Conservation (phyloP, 2,113 vertebrate genomes). For the Hymenochirus boettgeri region DNA sequence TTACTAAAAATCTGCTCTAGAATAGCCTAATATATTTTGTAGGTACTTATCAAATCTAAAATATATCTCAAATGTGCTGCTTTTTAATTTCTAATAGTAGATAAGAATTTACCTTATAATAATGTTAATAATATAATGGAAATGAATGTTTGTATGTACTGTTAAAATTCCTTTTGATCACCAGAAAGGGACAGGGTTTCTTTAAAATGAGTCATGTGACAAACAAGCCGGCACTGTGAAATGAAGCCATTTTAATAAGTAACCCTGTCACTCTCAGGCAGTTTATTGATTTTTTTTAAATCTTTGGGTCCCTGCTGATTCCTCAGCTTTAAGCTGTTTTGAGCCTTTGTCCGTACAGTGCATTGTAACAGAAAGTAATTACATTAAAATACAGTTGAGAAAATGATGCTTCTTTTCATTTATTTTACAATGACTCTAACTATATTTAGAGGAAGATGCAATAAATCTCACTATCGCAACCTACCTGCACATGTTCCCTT, state of each 20-base stretch:
- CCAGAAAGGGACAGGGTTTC: slow-evolving; percentile 15
- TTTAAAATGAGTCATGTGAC: not conserved
- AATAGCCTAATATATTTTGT: no score
- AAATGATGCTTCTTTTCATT: slow-evolving; percentile 2
- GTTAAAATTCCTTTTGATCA: not conserved
- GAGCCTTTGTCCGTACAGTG: slow-evolving; percentile 7
- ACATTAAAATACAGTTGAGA: not conserved
- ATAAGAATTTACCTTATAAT: no score
- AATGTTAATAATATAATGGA: no score
- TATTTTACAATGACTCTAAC: not conserved
- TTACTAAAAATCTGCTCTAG: no score
- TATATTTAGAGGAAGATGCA: no score
- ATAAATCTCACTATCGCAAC: no score
- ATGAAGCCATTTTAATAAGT: not conserved
- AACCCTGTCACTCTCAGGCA: not conserved
- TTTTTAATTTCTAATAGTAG: no score
- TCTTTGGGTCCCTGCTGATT: slow-evolving; percentile 2
- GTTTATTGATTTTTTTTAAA: slow-evolving; percentile 19
- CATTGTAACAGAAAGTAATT: slow-evolving; percentile 6
- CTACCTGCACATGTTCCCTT: no score
- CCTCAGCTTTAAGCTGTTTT: not conserved
- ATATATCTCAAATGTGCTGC: no score
- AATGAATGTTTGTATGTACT: no score
- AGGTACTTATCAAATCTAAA: no score
- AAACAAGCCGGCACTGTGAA: not conserved